These are phyloP conservation scores for Magallana gigas DNA, from an alignment of 1,140 invertebrate genomes.

Conservation along the genomic window DNA sequence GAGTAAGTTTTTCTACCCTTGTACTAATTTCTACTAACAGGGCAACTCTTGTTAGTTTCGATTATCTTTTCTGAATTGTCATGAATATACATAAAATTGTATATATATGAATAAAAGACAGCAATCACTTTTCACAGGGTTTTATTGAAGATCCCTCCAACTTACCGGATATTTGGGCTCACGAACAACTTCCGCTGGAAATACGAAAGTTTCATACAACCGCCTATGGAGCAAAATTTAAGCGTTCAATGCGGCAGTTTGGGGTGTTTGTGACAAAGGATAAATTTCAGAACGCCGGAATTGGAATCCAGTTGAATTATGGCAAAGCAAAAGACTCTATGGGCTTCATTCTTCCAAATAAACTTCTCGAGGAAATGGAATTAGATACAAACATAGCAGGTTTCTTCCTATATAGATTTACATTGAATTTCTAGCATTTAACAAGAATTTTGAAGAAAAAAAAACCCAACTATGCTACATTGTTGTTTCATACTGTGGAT, in stretches of 20 bases:
- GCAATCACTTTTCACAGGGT: conserved; percentile 17
- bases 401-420: background rate
- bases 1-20: conserved; percentile 40
- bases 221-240: conserved; percentile 50
- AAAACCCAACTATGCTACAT: no score
- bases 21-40: no score
- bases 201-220: conserved; percentile 42
- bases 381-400: conserved; percentile 53
- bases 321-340: conserved; percentile 33
- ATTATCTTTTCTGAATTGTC: no score
- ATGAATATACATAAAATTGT: no score
- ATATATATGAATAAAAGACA: no score
- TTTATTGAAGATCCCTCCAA: conserved; percentile 53
- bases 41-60: no score
- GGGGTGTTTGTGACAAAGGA: conserved; percentile 42
- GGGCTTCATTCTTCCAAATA: conserved; percentile 49
- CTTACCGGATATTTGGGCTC: conserved; percentile 58
- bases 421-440: no score
- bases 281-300: conserved; percentile 51
- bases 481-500: no score
- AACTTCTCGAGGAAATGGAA: conserved; percentile 47
- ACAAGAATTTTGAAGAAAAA: no score
- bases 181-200: conserved; percentile 38
- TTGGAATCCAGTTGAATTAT: conserved; percentile 48
- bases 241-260: conserved; percentile 56